A percentile compares a stretch with the other conserved stretches of the same genome.
Conservation (phyloP, 2,888 invertebrate species). For the Plemyria rubiginata region DNA sequence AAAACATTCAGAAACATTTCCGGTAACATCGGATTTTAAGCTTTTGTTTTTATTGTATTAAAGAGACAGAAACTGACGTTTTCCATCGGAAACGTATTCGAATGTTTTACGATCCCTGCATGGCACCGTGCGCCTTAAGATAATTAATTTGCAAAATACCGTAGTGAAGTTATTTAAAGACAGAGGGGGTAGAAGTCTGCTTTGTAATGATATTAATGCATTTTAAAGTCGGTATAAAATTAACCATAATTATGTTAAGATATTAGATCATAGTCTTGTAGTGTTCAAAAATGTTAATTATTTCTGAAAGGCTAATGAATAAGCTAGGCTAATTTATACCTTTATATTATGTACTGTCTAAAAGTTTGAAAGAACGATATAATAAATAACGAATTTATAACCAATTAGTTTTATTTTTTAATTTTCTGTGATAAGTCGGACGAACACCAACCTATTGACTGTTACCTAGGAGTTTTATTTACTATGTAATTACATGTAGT, state of each 20-base stretch:
- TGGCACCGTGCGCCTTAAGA: too few relatives aligned
- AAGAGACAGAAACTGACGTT: too few relatives aligned
- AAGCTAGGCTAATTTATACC: too few relatives aligned
- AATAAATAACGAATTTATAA: constrained; percentile 27
- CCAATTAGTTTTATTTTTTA: constrained; percentile 23
- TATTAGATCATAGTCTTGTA: background rate
- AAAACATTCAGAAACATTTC: too few relatives aligned
- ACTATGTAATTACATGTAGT: too few relatives aligned
- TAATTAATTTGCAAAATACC: too few relatives aligned
- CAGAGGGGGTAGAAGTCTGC: background rate
- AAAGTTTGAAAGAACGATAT: constrained; percentile 17
- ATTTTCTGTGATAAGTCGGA: background rate
- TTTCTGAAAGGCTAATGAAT: constrained; percentile 29
- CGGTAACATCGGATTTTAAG: too few relatives aligned
- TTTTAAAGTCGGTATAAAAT: constrained; percentile 1
- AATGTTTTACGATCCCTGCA: too few relatives aligned
- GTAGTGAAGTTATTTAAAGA: too few relatives aligned
- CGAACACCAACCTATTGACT: background rate
- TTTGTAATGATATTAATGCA: background rate
- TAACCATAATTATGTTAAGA: background rate
- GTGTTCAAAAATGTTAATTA: constrained; percentile 5
- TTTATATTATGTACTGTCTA: constrained; percentile 22
- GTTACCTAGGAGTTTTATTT: background rate
- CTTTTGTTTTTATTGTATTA: too few relatives aligned
- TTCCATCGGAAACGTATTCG: too few relatives aligned